These are phyloP conservation scores for Cheilosia pagana DNA, from an alignment of 2,888 invertebrate genomes.

Conservation along the genomic window DNA sequence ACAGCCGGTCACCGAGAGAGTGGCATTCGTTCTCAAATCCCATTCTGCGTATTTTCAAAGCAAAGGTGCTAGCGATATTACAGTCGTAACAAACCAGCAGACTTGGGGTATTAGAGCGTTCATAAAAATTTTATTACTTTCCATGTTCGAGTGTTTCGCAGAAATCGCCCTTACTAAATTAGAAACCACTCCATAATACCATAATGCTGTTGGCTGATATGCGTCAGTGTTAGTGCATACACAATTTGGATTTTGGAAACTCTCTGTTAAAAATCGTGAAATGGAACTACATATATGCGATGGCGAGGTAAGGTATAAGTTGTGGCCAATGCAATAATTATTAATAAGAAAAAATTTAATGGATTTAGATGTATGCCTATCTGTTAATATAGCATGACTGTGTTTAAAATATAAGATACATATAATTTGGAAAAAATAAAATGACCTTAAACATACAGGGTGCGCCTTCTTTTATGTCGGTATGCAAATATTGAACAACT, in stretches of 20 bases:
- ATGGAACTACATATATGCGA: constrained; percentile 1
- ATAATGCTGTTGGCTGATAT: not conserved
- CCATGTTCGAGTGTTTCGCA: constrained; percentile 35
- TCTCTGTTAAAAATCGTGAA: not conserved
- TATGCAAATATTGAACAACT: too few relatives aligned
- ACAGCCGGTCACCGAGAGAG: constrained; percentile 23
- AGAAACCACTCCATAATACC: constrained; percentile 32
- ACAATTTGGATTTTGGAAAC: constrained; percentile 20
- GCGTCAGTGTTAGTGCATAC: not conserved
- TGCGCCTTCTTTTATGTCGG: too few relatives aligned
- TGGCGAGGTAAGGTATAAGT: not conserved
- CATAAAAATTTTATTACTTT: constrained; percentile 56
- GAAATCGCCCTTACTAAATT: constrained; percentile 53
- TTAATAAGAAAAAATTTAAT: not conserved
- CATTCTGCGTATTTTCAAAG: constrained; percentile 33
- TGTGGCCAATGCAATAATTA: not conserved
- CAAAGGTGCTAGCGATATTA: constrained; percentile 38
- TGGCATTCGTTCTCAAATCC: constrained; percentile 24
- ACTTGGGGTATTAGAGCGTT: constrained; percentile 41
- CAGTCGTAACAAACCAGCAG: constrained; percentile 34
- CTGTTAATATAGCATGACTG: too few relatives aligned
- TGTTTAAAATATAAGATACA: too few relatives aligned
- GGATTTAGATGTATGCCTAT: too few relatives aligned
- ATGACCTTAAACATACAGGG: too few relatives aligned
- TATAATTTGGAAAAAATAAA: too few relatives aligned